Evolutionary conservation across 2,113 vertebrate species (phyloP).

Genomic region (Cathartes aura): DNA sequence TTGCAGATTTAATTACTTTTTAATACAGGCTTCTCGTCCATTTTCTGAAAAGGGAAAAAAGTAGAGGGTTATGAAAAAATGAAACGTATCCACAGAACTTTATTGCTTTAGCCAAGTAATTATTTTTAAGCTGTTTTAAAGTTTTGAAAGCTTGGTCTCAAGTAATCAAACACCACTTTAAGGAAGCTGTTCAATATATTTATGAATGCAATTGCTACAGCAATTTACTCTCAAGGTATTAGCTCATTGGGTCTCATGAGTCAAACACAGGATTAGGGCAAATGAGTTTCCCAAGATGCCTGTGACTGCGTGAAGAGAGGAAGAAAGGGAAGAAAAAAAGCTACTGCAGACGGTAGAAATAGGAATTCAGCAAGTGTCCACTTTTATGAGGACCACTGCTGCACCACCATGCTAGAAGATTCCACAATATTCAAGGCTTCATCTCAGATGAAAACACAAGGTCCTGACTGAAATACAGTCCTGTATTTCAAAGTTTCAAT

Average conservation of each 20-base stretch:
- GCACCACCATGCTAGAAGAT: not conserved
- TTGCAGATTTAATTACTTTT: constrained; percentile 36
- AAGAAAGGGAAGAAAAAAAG: not conserved
- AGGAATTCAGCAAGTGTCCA: not conserved
- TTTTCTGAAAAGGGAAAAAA: constrained; percentile 1
- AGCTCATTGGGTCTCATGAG: not conserved
- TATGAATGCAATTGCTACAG: not conserved
- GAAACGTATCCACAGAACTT: not conserved
- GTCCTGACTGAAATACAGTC: not conserved
- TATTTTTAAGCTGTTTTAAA: constrained; percentile 12
- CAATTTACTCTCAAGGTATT: constrained; percentile 26
- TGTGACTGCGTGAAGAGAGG: not conserved
- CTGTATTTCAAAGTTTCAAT: not conserved
- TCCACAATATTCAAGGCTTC: not conserved
- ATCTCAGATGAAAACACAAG: not conserved
- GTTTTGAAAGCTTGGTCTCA: constrained; percentile 42
- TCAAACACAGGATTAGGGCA: not conserved
- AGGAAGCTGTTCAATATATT: not conserved
- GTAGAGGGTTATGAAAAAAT: not conserved
- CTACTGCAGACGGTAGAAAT: not conserved
- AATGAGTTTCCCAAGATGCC: not conserved
- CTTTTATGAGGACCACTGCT: not conserved
- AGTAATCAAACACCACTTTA: constrained; percentile 14
- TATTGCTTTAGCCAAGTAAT: not conserved
- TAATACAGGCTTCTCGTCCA: not conserved